A percentile compares a stretch with the other conserved stretches of the same genome.
Evolutionary conservation across 23 tunicate species (phyloP).

Genomic region (Halocynthia aurantium): DNA sequence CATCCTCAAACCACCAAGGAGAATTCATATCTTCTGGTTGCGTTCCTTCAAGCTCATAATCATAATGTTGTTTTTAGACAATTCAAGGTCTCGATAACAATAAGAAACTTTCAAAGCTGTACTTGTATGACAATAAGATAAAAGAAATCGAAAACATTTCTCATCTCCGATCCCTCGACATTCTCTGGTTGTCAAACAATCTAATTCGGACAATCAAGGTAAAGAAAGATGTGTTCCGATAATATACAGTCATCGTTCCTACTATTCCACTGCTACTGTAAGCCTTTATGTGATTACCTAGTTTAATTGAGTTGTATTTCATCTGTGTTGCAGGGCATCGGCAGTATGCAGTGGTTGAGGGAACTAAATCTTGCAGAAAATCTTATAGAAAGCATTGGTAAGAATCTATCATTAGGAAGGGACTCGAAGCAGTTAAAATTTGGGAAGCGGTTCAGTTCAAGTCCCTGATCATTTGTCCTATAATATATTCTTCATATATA

Average conservation of each 20-base stretch:
- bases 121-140: constrained; percentile 62
- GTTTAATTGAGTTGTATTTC: neutral
- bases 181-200: constrained; percentile 65
- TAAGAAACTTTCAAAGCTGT: constrained; percentile 53
- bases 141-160: constrained; percentile 69
- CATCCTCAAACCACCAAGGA: no score
- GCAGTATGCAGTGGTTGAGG: constrained; percentile 41
- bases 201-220: constrained; percentile 49
- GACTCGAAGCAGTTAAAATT: no score
- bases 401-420: neutral
- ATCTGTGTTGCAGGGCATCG: constrained; percentile 40
- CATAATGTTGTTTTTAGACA: constrained; percentile 29
- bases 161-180: constrained; percentile 48
- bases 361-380: constrained; percentile 74
- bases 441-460: no score
- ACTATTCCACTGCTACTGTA: neutral
- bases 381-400: constrained; percentile 37
- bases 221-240: neutral
- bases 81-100: constrained; percentile 60
- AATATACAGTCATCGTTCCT: neutral
- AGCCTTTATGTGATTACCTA: neutral
- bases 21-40: neutral
- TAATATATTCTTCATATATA: no score
- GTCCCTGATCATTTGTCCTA: no score
- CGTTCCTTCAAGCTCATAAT: neutral